Evolutionary conservation across 2,797 vertebrate genomes (phyloP).

Genomic region (Poeciliopsis gracilis): DNA sequence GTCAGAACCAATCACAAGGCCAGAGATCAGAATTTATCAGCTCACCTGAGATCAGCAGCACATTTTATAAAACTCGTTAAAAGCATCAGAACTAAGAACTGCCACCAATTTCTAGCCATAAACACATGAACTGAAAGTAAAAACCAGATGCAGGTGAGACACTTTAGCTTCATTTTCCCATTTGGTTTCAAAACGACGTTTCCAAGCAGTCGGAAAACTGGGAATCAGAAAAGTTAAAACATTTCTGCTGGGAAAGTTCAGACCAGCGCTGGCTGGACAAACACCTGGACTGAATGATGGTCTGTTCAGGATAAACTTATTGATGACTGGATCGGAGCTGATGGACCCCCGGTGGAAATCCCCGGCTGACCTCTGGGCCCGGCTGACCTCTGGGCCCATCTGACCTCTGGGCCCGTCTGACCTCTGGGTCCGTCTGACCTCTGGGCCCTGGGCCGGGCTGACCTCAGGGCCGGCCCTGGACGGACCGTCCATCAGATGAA

Average conservation of each 20-base stretch:
- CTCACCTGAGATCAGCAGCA: background rate
- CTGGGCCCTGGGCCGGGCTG: background rate
- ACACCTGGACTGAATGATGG: too few species aligned
- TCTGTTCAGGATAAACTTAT: too few species aligned
- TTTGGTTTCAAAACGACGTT: background rate
- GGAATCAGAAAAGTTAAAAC: background rate
- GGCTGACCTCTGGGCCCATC: too few species aligned
- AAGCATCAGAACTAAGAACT: background rate
- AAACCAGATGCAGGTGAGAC: background rate
- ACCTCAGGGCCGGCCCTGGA: background rate
- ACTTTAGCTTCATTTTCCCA: background rate
- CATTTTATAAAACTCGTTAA: background rate
- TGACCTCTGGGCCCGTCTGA: too few species aligned
- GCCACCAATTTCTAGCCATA: background rate
- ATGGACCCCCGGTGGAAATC: too few species aligned
- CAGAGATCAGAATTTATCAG: background rate
- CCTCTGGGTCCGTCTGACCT: background rate
- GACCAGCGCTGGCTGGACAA: background rate
- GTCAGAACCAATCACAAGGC: background rate
- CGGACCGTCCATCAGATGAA: background rate
- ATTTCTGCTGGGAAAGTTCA: background rate
- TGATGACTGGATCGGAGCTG: too few species aligned
- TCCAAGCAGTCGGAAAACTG: background rate
- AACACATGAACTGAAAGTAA: background rate
- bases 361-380: too few species aligned